Evolutionary conservation across 2,888 invertebrate genomes (phyloP).

Genomic region (Blastobasis lacticolella): DNA sequence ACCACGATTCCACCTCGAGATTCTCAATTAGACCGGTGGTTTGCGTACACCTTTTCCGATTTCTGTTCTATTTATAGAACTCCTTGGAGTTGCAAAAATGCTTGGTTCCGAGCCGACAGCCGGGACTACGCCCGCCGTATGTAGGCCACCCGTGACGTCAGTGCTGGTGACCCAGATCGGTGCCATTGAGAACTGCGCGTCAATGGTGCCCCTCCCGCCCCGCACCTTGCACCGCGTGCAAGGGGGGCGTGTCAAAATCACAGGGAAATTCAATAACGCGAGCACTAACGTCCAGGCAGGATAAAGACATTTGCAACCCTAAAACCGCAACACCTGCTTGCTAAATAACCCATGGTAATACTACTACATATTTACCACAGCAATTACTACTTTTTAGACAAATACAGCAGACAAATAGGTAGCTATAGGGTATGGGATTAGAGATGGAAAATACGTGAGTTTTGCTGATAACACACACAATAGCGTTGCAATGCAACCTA

Average conservation of each 20-base stretch:
- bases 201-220: conserved; percentile 56
- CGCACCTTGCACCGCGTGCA: conserved; percentile 21
- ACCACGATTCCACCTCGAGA: too few relatives aligned
- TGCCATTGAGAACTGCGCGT: conserved; percentile 71
- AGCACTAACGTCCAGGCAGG: too few relatives aligned
- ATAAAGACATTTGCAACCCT: too few relatives aligned
- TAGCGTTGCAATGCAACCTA: too few relatives aligned
- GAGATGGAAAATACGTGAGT: too few relatives aligned
- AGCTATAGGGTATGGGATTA: too few relatives aligned
- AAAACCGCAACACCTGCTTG: too few relatives aligned
- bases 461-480: too few relatives aligned
- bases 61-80: conserved; percentile 46
- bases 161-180: conserved; percentile 57
- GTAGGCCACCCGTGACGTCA: conserved; percentile 69
- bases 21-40: conserved; percentile 1
- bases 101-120: conserved; percentile 30
- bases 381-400: too few relatives aligned
- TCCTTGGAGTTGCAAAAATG: conserved; percentile 51
- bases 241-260: conserved; percentile 22
- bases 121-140: conserved; percentile 57
- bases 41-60: conserved; percentile 17
- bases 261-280: conserved; percentile 7
- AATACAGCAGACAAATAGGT: too few relatives aligned
- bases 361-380: too few relatives aligned
- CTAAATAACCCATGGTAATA: too few relatives aligned